Conservation (phyloP, 2,113 vertebrate genomes). For the Osmerus mordax region DNA sequence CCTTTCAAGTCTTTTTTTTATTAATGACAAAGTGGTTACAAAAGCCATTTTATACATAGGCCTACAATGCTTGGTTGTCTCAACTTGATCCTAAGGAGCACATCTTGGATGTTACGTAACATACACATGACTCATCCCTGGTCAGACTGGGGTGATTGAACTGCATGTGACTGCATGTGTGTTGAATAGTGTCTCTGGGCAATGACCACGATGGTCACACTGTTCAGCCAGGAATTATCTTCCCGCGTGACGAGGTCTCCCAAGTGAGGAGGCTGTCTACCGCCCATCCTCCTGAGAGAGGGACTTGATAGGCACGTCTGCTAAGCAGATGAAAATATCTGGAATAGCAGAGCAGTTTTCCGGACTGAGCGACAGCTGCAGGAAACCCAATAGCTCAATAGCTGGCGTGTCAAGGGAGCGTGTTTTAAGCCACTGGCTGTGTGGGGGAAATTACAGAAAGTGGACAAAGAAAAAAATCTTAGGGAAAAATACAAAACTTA, state of each 20-base stretch:
- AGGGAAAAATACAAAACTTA: not conserved
- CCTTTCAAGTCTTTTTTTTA: too few species aligned
- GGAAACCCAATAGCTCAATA: conserved; percentile 58
- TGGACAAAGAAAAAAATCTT: conserved; percentile 22
- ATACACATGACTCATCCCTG: conserved; percentile 38
- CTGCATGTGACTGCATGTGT: conserved; percentile 40
- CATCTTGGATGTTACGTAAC: conserved; percentile 29
- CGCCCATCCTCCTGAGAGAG: conserved; percentile 50
- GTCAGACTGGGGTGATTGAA: conserved; percentile 28
- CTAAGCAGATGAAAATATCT: conserved; percentile 62
- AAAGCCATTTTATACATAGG: not conserved
- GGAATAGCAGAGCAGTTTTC: conserved; percentile 47
- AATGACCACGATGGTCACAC: conserved; percentile 23
- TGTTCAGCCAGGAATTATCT: conserved; percentile 29
- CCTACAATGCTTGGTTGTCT: not conserved
- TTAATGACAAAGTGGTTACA: not conserved
- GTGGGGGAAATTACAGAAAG: conserved; percentile 23
- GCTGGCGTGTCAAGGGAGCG: conserved; percentile 34
- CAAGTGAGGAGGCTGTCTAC: conserved; percentile 49
- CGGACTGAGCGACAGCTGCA: conserved; percentile 64
- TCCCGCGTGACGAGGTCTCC: conserved; percentile 42
- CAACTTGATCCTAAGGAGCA: conserved; percentile 8
- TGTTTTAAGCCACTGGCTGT: conserved; percentile 24
- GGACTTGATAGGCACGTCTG: conserved; percentile 43
- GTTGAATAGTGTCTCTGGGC: conserved; percentile 26